These are phyloP conservation scores for Eristalinus aeneus DNA, from an alignment of 2,888 invertebrate genomes.

Conservation along the genomic window DNA sequence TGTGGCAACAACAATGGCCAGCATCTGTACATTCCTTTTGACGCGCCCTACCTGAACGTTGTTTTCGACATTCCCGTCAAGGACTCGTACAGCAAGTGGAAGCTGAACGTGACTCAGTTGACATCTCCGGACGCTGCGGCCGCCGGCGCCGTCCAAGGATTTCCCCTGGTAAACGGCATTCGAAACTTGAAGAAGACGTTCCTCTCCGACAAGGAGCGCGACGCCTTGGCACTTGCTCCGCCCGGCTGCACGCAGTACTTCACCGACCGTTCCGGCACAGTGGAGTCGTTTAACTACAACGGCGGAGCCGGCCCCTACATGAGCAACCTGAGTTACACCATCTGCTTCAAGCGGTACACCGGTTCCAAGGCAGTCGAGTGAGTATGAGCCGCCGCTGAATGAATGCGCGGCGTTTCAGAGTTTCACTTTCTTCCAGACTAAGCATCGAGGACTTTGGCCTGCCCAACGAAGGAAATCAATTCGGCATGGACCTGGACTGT, in stretches of 20 bases:
- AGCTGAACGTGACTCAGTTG: not conserved
- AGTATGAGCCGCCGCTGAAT: conserved; percentile 5
- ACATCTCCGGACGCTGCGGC: not conserved
- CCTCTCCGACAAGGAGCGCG: conserved; percentile 73
- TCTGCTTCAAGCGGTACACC: conserved; percentile 82
- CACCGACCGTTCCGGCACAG: conserved; percentile 82
- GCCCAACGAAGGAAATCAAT: conserved; percentile 72
- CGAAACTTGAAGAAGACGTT: conserved; percentile 70
- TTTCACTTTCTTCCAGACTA: not conserved
- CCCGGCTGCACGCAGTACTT: conserved; percentile 86
- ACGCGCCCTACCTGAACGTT: conserved; percentile 69
- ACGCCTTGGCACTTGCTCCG: conserved; percentile 81
- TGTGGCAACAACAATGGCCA: conserved; percentile 85
- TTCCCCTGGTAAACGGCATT: not conserved
- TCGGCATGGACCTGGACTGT: conserved; percentile 82
- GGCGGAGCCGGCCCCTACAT: conserved; percentile 82
- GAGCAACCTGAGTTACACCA: conserved; percentile 83
- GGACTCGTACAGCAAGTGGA: not conserved
- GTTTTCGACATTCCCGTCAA: not conserved
- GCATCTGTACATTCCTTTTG: conserved; percentile 80
- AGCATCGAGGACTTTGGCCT: conserved; percentile 8
- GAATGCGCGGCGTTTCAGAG: not conserved
- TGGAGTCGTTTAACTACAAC: conserved; percentile 84
- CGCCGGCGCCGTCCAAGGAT: too few species aligned
- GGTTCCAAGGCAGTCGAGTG: conserved; percentile 76